Evolutionary conservation across 2,797 vertebrate species (phyloP), one percentile per base, ranked within the genome.

Genomic region (Ara ararauna): DNA sequence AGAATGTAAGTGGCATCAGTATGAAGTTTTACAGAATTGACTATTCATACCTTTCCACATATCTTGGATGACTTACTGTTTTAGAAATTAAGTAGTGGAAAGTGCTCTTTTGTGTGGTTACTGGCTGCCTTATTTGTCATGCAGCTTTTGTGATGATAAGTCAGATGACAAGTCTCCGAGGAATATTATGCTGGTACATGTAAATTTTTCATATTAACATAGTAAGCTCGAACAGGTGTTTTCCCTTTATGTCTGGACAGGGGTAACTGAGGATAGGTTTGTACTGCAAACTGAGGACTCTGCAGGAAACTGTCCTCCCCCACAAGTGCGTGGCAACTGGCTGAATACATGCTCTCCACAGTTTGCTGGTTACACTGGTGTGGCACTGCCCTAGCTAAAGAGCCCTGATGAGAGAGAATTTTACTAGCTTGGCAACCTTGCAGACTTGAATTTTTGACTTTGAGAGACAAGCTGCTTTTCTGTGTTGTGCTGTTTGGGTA

Each of bases 251-350:
- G 87, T 32, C 51, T 79, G 64, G 64, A 29, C 45, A 40, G 61
- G 80, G 83, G 71, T 96, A 82, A 64, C 83, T 2, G 83, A 90
- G 86, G 83, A 18, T 91, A 87, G 85, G 77, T 95, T 95, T 95
- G 75, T 88, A 81, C 88, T 93, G 83, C 54, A 32, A 76, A 93
- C 13, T 88, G 85, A 91, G 83, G 40, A 44, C 91, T 86, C 36
- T 30, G 62, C 70, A 84, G 92, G 93, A 88, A 93, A 56, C 88
- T 82, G n/a, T 89, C 44, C 87, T 91, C 91, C 85, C 76, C 66
- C 45, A 32, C 13, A 2, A 66, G 62, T 58, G 67, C 4, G 3
- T 75, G 87, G 86, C 71, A 76, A 94, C 83, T 94, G 83, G 47
- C 91, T 93, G 73, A 90, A 70, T 47, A 58, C 79, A 60, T 76